A percentile compares a stretch with the other conserved stretches of the same genome.
Evolutionary conservation across 1,140 invertebrate species (phyloP).

Genomic region (Brachionus rotundiformis): DNA sequence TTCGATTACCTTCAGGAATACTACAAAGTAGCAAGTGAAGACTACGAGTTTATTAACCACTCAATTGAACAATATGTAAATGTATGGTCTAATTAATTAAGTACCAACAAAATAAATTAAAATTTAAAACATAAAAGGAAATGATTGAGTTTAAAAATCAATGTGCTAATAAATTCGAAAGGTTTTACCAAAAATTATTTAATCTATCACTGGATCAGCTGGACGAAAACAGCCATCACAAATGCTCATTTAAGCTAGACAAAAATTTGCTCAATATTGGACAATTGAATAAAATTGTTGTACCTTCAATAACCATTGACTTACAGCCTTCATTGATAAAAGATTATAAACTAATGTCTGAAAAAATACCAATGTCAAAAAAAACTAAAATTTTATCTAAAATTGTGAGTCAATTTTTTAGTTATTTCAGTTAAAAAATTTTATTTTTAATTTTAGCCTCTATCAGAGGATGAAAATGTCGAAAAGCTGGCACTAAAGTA

Average conservation of each 20-base stretch:
- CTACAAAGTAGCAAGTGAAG: conserved; percentile 27
- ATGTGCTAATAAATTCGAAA: not conserved
- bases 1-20: conserved; percentile 3
- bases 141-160: not conserved
- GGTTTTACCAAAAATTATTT: not conserved
- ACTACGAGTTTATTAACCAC: conserved; percentile 32
- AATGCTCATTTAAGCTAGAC: not conserved
- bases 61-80: conserved; percentile 27
- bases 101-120: not conserved
- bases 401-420: not conserved
- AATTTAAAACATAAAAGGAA: not conserved
- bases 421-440: not conserved
- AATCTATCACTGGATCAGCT: not conserved
- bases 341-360: not conserved
- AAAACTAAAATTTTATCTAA: conserved; percentile 4
- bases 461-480: conserved; percentile 2
- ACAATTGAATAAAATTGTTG: not conserved
- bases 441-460: conserved; percentile 35
- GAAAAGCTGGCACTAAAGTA: conserved; percentile 34
- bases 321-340: conserved; percentile 27
- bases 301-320: conserved; percentile 10
- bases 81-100: not conserved
- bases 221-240: not conserved
- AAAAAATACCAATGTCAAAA: conserved; percentile 2
- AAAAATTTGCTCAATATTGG: conserved; percentile 22